These are phyloP conservation scores for Calliphora vomitoria DNA, from an alignment of 2,888 invertebrate genomes.

Conservation along the genomic window DNA sequence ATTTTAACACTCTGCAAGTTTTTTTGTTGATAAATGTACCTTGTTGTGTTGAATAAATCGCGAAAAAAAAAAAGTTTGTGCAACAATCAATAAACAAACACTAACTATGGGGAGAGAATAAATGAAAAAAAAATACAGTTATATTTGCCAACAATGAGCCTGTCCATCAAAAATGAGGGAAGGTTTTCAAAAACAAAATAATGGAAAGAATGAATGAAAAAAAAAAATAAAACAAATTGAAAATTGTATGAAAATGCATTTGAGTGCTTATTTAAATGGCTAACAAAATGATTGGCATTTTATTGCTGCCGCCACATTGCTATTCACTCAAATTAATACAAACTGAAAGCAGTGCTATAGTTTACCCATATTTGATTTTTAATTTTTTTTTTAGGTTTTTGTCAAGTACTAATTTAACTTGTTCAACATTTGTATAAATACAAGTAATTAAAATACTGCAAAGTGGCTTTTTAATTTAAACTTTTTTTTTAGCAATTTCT, in stretches of 20 bases:
- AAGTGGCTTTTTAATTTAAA: not conserved
- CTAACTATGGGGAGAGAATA: no score
- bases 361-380: not conserved
- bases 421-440: no score
- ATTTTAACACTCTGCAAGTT: no score
- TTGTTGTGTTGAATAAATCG: no score
- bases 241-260: constrained; percentile 10
- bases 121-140: not conserved
- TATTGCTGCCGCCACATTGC: not conserved
- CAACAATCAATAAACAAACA: no score
- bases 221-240: not conserved
- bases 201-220: not conserved
- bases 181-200: not conserved
- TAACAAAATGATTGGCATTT: constrained; percentile 37
- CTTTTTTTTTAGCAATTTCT: not conserved
- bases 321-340: not conserved
- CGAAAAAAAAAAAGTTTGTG: no score
- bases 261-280: constrained; percentile 13
- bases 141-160: not conserved
- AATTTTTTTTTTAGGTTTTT: not conserved
- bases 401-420: no score
- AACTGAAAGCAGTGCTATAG: not conserved
- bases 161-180: not conserved
- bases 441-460: not conserved
- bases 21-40: no score